Percentiles rank a stretch among this genome's conserved stretches.
phyloP scores from a whole-genome alignment of 2,797 vertebrate genomes.

The Siniperca undulata region DNA sequence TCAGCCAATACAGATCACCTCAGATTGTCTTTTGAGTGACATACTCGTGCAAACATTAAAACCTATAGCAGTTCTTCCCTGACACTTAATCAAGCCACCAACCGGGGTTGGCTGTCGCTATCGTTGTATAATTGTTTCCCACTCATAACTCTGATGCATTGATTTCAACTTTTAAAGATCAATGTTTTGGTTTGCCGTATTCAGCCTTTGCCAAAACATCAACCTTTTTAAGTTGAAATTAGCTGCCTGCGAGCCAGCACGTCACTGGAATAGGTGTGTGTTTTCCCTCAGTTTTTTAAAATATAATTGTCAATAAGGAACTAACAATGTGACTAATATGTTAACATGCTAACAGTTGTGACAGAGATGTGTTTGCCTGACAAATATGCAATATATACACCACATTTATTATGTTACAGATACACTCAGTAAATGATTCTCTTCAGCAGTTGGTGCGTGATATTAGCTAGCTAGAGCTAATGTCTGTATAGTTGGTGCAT shows the following conservation, averaged over 20 bases:
- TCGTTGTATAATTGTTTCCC: fast-evolving
- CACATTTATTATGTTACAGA: background rate
- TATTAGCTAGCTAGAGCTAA: background rate
- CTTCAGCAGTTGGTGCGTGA: background rate
- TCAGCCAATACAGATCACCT: background rate
- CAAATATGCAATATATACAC: background rate
- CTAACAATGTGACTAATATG: background rate
- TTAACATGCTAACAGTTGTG: background rate
- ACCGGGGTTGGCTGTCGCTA: background rate
- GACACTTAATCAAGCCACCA: background rate
- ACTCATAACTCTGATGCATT: background rate
- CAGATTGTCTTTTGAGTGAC: background rate
- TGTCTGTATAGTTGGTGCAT: too few species aligned
- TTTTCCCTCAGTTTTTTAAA: background rate
- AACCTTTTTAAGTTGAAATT: background rate
- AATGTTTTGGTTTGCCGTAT: background rate
- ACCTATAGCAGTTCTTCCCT: background rate
- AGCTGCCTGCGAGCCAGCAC: background rate
- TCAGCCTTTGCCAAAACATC: background rate
- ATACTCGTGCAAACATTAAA: background rate
- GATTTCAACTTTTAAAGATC: background rate
- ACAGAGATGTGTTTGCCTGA: background rate
- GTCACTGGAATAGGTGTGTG: background rate
- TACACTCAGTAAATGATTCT: background rate
- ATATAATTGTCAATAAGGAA: background rate